Conservation (phyloP, 2,888 invertebrate genomes). For the Coenonympha glycerion region DNA sequence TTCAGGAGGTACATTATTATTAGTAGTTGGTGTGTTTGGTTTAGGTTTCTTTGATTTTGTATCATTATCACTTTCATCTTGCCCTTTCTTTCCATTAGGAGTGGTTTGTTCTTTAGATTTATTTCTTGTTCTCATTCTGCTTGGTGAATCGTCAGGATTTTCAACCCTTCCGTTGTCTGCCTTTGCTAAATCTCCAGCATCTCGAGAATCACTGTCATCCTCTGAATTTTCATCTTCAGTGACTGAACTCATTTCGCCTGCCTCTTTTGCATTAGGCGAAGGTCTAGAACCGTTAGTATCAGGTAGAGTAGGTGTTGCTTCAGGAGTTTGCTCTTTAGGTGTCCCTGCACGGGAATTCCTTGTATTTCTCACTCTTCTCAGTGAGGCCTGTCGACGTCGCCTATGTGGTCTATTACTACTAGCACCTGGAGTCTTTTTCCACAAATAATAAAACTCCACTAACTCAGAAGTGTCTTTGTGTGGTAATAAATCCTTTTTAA, state of each 20-base stretch:
- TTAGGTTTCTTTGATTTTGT: conserved; percentile 60
- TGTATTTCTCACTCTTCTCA: conserved; percentile 91
- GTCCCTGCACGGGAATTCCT: conserved; percentile 89
- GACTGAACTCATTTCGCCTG: conserved; percentile 84
- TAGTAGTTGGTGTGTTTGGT: conserved; percentile 58
- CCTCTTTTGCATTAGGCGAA: conserved; percentile 81
- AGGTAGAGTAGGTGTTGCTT: conserved; percentile 70
- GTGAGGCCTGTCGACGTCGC: conserved; percentile 88
- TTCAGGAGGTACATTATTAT: conserved; percentile 54
- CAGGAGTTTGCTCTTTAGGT: conserved; percentile 83
- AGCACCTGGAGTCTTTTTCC: conserved; percentile 99
- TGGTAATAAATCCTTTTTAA: conserved; percentile 95
- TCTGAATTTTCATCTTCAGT: conserved; percentile 95
- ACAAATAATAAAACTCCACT: conserved; percentile 98
- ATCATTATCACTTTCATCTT: conserved; percentile 71
- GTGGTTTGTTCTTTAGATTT: conserved; percentile 85
- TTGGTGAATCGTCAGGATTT: conserved; percentile 87
- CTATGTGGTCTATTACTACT: conserved; percentile 97
- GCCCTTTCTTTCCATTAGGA: conserved; percentile 65
- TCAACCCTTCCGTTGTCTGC: conserved; percentile 86
- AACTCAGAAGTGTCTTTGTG: conserved; percentile 98
- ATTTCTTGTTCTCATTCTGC: conserved; percentile 91
- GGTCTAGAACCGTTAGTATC: conserved; percentile 76
- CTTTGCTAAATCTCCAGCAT: conserved; percentile 86
- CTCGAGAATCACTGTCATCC: conserved; percentile 95